phyloP scores from a whole-genome alignment of 2,797 vertebrate species.

The Onychomys arenicola region DNA sequence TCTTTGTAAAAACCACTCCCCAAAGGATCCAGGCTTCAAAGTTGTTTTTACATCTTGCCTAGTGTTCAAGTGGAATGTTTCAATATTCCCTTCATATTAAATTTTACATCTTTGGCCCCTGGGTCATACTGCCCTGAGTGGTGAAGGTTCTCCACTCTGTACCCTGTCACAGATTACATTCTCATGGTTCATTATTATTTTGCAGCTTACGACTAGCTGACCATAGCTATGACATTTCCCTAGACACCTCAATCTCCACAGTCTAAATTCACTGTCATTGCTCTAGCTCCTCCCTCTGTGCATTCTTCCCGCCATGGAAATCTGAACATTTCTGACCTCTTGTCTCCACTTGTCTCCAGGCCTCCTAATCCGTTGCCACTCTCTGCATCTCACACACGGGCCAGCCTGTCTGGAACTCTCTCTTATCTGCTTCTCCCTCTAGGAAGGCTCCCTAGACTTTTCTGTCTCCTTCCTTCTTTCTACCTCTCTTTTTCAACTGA shows the following conservation, averaged over 20 bases:
- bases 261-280: not conserved
- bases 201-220: not conserved
- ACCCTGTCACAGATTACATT: not conserved
- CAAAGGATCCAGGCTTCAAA: slow-evolving; percentile 33
- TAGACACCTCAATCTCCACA: not conserved
- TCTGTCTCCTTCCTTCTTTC: not conserved
- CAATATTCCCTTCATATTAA: slow-evolving; percentile 26
- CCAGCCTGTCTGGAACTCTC: not conserved
- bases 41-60: slow-evolving; percentile 2
- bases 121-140: not conserved
- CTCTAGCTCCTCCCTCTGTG: not conserved
- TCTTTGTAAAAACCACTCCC: not conserved
- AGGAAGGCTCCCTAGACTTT: not conserved
- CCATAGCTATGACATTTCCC: too few relatives aligned
- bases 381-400: not conserved
- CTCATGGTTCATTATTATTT: slow-evolving; percentile 6
- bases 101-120: not conserved
- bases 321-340: not conserved
- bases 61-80: slow-evolving; percentile 1
- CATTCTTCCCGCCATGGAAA: not conserved
- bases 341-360: not conserved
- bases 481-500: not conserved
- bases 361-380: not conserved
- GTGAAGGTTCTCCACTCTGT: not conserved
- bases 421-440: not conserved